Base-by-base conservation (phyloP, 2,888 invertebrate genomes). In the Venusia cambrica region DNA sequence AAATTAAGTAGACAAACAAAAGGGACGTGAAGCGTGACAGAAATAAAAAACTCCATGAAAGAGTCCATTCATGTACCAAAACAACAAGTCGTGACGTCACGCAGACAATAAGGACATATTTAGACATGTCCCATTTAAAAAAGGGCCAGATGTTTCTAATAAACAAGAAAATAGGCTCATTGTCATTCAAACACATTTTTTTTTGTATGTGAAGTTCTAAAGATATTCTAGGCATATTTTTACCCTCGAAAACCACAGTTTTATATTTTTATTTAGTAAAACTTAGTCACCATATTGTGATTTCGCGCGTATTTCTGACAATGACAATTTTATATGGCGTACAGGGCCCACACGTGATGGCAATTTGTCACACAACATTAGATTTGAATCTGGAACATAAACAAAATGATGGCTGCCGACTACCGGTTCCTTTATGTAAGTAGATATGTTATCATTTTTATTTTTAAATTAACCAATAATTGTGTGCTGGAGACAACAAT, bases 341-440 rank as follows among this genome's bases (percentile, higher is more conserved):
- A 54, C 58, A 60, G 61, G 63, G 67, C 6, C 22, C 13, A 66
- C 68, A 61, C 54, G 60, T 63, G 57, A 67, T 66, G 72, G 77
- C 74, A 79, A 78, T 74, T 66, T 73, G 79, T 80, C 81, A 79
- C 75, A 78, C 73, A 51, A 71, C 75, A 74, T 77, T 76, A 74
- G 75, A 78, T 80, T 74, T 69, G 70, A 76, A 81, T 81, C 72
- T 76, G 71, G 73, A 75, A 78, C 74, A 73, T 70, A 75, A 75
- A 67, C 69, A 62, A 57, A 60, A 58, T 76, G 75, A 75, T 44
- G 44, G 35, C 28, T 70, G 67, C 64, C 57, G 9, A 62, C 69
- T 73, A 68, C 66, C 65, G 54, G 6, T 13, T 3, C 5, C 9
- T n/a, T 1, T 15, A 14, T 24, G n/a, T 16, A n/a, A 19, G 2